A percentile compares a stretch with the other conserved stretches of the same genome.
These are phyloP conservation scores for Teleopsis dalmanni DNA, from an alignment of 1,140 invertebrate species.

Conservation along the genomic window DNA sequence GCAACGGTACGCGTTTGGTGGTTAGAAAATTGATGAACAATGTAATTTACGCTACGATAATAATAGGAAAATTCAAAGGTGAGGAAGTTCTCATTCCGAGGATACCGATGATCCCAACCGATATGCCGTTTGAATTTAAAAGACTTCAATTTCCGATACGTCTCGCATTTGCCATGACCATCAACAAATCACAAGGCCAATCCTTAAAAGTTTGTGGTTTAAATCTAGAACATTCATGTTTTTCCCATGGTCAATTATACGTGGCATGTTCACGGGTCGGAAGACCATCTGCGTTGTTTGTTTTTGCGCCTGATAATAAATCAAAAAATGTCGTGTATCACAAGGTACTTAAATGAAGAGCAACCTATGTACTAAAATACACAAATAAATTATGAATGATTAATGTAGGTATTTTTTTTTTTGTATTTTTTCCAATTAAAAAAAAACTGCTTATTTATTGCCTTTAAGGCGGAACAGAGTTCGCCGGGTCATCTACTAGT, in stretches of 20 bases:
- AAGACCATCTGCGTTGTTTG: conserved; percentile 36
- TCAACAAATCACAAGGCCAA: conserved; percentile 52
- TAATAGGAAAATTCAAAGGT: conserved; percentile 43
- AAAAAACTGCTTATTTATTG: no score
- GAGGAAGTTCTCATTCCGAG: conserved; percentile 44
- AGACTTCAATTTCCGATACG: conserved; percentile 43
- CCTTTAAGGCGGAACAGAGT: no score
- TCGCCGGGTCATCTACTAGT: no score
- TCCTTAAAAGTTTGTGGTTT: conserved; percentile 33
- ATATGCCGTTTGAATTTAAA: conserved; percentile 32
- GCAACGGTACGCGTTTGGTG: conserved; percentile 44
- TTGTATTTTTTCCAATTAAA: no score
- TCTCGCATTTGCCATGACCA: conserved; percentile 49
- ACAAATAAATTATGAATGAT: no score
- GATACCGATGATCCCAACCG: conserved; percentile 32
- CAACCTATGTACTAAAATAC: no score
- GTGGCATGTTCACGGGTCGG: conserved; percentile 47
- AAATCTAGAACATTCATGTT: conserved; percentile 35
- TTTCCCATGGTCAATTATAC: conserved; percentile 46
- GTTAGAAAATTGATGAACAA: conserved; percentile 42
- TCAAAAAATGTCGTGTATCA: conserved; percentile 36
- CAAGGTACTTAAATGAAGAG: no score
- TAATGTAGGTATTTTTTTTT: no score
- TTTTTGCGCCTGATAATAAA: conserved; percentile 30
- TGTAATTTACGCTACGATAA: conserved; percentile 45